phyloP scores from a whole-genome alignment of 2,797 vertebrate species.

The Falco peregrinus region DNA sequence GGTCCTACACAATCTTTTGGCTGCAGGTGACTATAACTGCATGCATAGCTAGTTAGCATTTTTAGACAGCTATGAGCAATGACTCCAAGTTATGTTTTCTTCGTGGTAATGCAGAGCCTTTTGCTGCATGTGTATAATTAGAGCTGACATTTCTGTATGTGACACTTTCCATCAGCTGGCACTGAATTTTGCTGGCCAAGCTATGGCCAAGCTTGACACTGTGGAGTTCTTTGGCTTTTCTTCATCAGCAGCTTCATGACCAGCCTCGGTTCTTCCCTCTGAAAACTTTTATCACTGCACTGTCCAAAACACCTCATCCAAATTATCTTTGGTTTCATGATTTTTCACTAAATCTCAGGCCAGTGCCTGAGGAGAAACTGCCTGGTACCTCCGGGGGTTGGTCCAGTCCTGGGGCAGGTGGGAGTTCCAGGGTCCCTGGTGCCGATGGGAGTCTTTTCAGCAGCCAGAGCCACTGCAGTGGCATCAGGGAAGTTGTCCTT shows the following conservation, averaged over 20 bases:
- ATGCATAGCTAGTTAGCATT: background rate
- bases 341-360: background rate
- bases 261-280: background rate
- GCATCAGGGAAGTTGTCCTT: background rate
- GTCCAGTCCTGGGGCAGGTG: background rate
- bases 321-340: background rate
- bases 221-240: background rate
- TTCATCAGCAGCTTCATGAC: background rate
- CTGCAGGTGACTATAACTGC: background rate
- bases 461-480: background rate
- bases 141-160: background rate
- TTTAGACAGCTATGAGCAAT: background rate
- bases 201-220: background rate
- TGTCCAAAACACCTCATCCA: background rate
- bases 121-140: background rate
- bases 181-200: background rate
- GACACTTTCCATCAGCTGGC: background rate
- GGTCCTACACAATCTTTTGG: background rate
- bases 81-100: background rate
- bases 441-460: background rate
- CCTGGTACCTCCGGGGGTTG: background rate
- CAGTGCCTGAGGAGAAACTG: background rate
- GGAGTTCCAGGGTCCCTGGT: background rate
- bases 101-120: background rate
- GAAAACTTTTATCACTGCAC: background rate